Base-by-base conservation (phyloP, 2,113 vertebrate genomes). In the Myotis brandtii region DNA sequence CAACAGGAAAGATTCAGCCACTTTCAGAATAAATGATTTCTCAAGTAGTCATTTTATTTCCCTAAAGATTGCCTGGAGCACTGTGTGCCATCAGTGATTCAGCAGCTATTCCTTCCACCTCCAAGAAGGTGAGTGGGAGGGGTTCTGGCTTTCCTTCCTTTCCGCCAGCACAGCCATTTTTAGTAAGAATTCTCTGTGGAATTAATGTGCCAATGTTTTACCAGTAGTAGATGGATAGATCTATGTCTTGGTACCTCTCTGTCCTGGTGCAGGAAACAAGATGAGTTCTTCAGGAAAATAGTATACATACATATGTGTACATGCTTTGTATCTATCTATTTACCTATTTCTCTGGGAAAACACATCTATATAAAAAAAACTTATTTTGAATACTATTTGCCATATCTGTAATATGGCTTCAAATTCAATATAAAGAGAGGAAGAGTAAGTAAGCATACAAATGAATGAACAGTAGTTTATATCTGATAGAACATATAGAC, bases 21-120 rank as follows among this genome's bases (percentile, higher is more conserved):
- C 32, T 96, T 96, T 86, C 87, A 85, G 67, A 95, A 89, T 92
- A 93, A 92, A 93, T 91, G 70, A 92, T 96, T 94, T 89, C 48
- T 64, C 8, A 89, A 86, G 83, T 16, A 75, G n/a, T 82, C 66
- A 84, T 72, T 90, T 87, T 81, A 52, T 83, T 66, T 46, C 25
- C 34, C 11, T 70, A 86, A 93, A 91, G 81, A 93, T 76, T 7
- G 46, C 70, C 89, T 66, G 70, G 83, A 91, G 69, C 21, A 13
- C 6, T 43, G 30, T 4, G 10, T 83, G 7, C 32, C 16, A 25
- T 64, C 25, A 70, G 10, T n/a, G 70, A 75, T 86, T 94, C 84
- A 84, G n/a, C 8, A 86, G 10, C 17, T 21, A 13, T 90, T 34
- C 88, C 37, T 87, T 54, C 34, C 2, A 67, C 18, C n/a, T 91